Base-by-base conservation (phyloP, 2,113 vertebrate species). In the Motacilla tschutschensis region DNA sequence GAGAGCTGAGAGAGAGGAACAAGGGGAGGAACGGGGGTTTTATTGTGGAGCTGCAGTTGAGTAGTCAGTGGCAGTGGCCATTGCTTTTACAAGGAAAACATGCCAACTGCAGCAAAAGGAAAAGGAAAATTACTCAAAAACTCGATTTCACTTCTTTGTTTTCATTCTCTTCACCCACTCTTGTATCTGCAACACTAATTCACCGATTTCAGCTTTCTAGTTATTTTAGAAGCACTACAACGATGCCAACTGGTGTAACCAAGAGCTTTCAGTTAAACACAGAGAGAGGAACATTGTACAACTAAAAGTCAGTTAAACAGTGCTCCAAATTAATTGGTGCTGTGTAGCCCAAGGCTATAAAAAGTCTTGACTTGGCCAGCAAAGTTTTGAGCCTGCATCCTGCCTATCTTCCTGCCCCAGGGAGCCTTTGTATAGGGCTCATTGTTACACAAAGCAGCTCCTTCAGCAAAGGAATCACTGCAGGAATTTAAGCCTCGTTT, bases 371-470 rank as follows among this genome's bases (percentile, higher is more conserved):
- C 80, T 92, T 74, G 87, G 81, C 70, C 79, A 91, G 87, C 82
- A 87, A 87, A 87, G 59, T 76, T 92, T 75, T 85, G 76, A 92
- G 89, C 83, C 84, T 57, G 64, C 76, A 89, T 87, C 91, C 95
- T 92, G 83, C 83, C 80, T 67, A 85, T 93, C 92, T 90, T 90
- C 83, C 87, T 93, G 88, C 83, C 83, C 1, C 47, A 70, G 50
- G 38, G 70, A 91, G 83, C 55, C 60, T 94, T 95, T 95, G 93
- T 95, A 25, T 59, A 35, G 57, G 82, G 83, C 88, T 96, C 87
- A 85, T 93, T 96, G 96, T 96, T 94, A 92, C 91, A 82, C 79
- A 84, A 44, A 91, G 82, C 83, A 93, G 92, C 91, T 73, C 38
- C 54, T 89, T 69, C 85, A 87, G 92, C 79, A 83, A 75, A 95